phyloP scores from a whole-genome alignment of 1,140 invertebrate genomes.

The Notospermus geniculatus region DNA sequence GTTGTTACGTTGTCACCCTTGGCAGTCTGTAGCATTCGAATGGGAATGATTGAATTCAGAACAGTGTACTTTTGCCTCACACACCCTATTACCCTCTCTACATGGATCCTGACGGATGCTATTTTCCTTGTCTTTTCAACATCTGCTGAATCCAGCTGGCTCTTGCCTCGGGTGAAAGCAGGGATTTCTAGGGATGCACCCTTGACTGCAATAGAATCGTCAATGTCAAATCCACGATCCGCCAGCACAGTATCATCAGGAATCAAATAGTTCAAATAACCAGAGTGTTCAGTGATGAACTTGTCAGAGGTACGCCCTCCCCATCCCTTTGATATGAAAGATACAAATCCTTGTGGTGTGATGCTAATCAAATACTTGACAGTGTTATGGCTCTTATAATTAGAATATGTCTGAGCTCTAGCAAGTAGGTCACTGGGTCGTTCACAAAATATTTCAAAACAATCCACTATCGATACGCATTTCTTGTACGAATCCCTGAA shows the following conservation, averaged over 20 bases:
- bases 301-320: background rate
- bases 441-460: too few species aligned
- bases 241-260: background rate
- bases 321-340: background rate
- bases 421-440: background rate
- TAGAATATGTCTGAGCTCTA: constrained; percentile 1
- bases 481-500: too few species aligned
- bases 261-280: background rate
- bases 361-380: background rate
- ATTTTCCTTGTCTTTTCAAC: constrained; percentile 1
- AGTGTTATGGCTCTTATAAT: background rate
- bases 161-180: background rate
- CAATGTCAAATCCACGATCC: background rate
- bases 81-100: background rate
- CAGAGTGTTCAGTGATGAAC: background rate
- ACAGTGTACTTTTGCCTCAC: background rate
- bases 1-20: too few species aligned
- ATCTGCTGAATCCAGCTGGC: background rate
- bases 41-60: too few species aligned
- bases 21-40: too few species aligned
- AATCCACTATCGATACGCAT: too few species aligned
- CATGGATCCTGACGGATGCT: background rate
- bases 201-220: background rate
- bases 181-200: background rate
- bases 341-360: background rate